Base-by-base conservation (phyloP, 2,797 vertebrate genomes). In the Myripristis jacobus region DNA sequence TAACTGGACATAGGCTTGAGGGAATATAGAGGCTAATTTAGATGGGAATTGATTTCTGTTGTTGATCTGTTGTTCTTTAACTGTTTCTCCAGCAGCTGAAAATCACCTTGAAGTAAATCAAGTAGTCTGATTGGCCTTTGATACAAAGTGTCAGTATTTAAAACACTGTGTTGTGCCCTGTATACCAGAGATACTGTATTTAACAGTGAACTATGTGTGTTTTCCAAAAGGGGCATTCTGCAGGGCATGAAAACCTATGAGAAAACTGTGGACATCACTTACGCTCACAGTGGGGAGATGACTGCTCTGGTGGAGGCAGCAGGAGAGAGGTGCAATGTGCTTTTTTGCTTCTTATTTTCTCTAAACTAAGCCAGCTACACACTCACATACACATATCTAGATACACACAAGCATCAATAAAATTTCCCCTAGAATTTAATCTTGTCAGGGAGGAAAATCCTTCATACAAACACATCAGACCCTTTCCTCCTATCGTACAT, bases 251-350 rank as follows among this genome's bases (percentile, higher is more conserved):
- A 66, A 55, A 87, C 75, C 0, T 94, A 91, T 27, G 70, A 94
- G 77, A 27, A 54, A 38, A 83, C 89, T 59, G 63, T 93, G 87
- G 88, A 92, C 53, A 60, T 90, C 58, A 95, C 94, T 3, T 96
- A 94, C 21, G 68, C 83, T 31, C 92, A 94, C 44, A 88, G 44
- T 21, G 85, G 88, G 6, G 87, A 84, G 55, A 91, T 94, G 0
- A 48, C 89, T 1, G 51, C 77, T 8, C 77, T 96, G 71, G 66
- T 95, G 81, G 90, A 94, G 66, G 91, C 93, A 27, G 92, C 92
- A 10, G 94, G 92, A 66, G 73, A 55, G 60, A 95, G 95, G 94
- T 95, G 61, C 52, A 41, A 43, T 46, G 64, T 73, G 48, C 36
- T 16, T 13, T 36, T 54, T 53, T 13, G 25, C n/a, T 50, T 12